A percentile compares a stretch with the other conserved stretches of the same genome.
Evolutionary conservation across 2,888 invertebrate genomes (phyloP).

Genomic region (Drosophila kuntzei): DNA sequence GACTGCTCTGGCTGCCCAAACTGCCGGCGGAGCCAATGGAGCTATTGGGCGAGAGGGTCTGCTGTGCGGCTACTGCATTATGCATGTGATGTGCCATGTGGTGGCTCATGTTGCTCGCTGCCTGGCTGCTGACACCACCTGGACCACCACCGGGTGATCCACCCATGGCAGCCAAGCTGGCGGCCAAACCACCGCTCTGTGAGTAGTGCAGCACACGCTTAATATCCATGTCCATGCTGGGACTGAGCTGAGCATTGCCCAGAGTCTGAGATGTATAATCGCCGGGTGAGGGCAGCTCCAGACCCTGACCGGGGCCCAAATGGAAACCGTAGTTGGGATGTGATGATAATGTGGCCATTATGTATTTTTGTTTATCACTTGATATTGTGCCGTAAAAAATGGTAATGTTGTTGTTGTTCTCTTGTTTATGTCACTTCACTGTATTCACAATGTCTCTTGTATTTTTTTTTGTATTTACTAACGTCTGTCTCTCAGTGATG

Average conservation of each 20-base stretch:
- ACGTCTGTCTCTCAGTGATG: slow-evolving; percentile 39
- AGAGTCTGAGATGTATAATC: slow-evolving; percentile 84
- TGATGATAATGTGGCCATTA: slow-evolving; percentile 84
- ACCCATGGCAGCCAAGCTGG: slow-evolving; percentile 85
- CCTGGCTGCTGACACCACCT: slow-evolving; percentile 76
- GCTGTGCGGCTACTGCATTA: slow-evolving; percentile 73
- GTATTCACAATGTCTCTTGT: slow-evolving; percentile 48
- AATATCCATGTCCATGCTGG: slow-evolving; percentile 83
- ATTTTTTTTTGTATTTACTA: slow-evolving; percentile 32
- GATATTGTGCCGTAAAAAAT: slow-evolving; percentile 32
- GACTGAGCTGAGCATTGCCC: slow-evolving; percentile 74
- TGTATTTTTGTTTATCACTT: slow-evolving; percentile 49
- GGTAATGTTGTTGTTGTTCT: slow-evolving; percentile 19
- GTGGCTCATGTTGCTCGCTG: slow-evolving; percentile 83
- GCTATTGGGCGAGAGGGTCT: slow-evolving; percentile 83
- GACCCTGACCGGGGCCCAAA: slow-evolving; percentile 80
- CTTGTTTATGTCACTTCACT: slow-evolving; percentile 40
- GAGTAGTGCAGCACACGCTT: slow-evolving; percentile 85
- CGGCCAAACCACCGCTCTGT: slow-evolving; percentile 82
- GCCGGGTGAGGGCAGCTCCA: slow-evolving; percentile 84
- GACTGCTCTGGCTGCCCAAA: slow-evolving; percentile 68
- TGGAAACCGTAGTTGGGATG: slow-evolving; percentile 86
- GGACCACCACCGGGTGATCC: slow-evolving; percentile 83
- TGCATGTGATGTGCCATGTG: slow-evolving; percentile 79
- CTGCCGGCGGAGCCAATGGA: slow-evolving; percentile 80